phyloP scores from a whole-genome alignment of 2,888 invertebrate genomes.

The Hemicrepidius hirtus region DNA sequence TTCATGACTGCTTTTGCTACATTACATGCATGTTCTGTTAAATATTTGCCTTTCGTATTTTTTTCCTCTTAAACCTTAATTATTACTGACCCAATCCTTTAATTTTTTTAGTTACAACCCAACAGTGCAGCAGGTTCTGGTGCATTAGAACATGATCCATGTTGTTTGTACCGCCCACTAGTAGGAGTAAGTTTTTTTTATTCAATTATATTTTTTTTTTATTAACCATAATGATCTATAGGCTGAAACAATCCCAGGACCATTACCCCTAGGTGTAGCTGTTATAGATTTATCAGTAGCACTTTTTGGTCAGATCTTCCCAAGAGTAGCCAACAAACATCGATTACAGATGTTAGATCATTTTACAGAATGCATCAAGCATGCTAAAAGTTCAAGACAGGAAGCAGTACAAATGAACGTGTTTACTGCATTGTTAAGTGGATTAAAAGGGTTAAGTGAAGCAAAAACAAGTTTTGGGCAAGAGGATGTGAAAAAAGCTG shows the following conservation, averaged over 20 bases:
- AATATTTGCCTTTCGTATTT: slow-evolving; percentile 39
- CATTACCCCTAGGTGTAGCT: slow-evolving; percentile 94
- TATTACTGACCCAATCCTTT: not conserved
- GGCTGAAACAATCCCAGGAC: slow-evolving; percentile 81
- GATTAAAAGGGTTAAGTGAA: slow-evolving; percentile 91
- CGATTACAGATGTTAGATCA: slow-evolving; percentile 98
- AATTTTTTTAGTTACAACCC: slow-evolving; percentile 85
- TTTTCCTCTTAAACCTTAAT: not conserved
- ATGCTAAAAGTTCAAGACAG: slow-evolving; percentile 93
- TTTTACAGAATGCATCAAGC: slow-evolving; percentile 95
- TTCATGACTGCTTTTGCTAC: slow-evolving; percentile 23
- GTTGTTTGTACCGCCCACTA: slow-evolving; percentile 88
- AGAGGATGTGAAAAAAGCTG: slow-evolving; percentile 91
- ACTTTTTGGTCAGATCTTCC: slow-evolving; percentile 95
- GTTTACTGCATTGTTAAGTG: slow-evolving; percentile 93
- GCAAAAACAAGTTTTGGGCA: slow-evolving; percentile 90
- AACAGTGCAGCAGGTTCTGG: slow-evolving; percentile 97
- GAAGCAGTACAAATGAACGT: slow-evolving; percentile 98
- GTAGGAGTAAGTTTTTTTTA: slow-evolving; percentile 70
- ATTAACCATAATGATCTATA: slow-evolving; percentile 59
- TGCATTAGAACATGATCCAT: slow-evolving; percentile 96
- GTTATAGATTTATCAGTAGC: slow-evolving; percentile 96
- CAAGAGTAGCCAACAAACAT: slow-evolving; percentile 96
- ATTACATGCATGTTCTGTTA: slow-evolving; percentile 35
- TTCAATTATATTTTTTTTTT: slow-evolving; percentile 46